phyloP scores from a whole-genome alignment of 2,888 invertebrate species.

The Eumerus sabulonum region DNA sequence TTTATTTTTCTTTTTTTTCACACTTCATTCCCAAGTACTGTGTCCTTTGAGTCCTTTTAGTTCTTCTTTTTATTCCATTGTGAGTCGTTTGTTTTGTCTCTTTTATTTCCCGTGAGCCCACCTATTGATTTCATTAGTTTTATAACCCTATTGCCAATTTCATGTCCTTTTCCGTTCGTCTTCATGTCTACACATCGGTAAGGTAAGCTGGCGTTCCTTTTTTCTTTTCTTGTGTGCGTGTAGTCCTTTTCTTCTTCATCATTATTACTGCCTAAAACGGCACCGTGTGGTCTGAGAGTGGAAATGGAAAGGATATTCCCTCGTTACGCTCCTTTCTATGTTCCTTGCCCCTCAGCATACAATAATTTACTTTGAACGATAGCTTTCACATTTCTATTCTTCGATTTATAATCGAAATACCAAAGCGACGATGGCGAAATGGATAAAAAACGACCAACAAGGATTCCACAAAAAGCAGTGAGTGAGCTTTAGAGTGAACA shows the following conservation, averaged over 20 bases:
- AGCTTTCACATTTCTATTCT: conserved; percentile 57
- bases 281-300: conserved; percentile 61
- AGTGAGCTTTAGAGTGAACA: too few relatives aligned
- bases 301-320: conserved; percentile 24
- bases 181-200: conserved; percentile 22
- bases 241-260: conserved; percentile 26
- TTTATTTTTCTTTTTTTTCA: conserved; percentile 56
- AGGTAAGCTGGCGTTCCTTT: conserved; percentile 17
- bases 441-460: conserved; percentile 56
- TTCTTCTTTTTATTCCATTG: conserved; percentile 7
- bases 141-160: conserved; percentile 60
- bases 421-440: conserved; percentile 46
- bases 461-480: background rate
- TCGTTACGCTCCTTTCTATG: background rate
- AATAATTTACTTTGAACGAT: conserved; percentile 57
- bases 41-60: background rate
- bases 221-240: conserved; percentile 7
- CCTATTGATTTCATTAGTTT: conserved; percentile 65
- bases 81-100: conserved; percentile 8
- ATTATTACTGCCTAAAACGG: conserved; percentile 49
- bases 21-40: conserved; percentile 40
- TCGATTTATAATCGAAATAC: conserved; percentile 64
- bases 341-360: conserved; percentile 20
- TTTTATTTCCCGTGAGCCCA: conserved; percentile 36
- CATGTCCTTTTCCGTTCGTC: conserved; percentile 40